These are phyloP conservation scores for Micromys minutus DNA, from an alignment of 2,113 vertebrate genomes.

Conservation along the genomic window DNA sequence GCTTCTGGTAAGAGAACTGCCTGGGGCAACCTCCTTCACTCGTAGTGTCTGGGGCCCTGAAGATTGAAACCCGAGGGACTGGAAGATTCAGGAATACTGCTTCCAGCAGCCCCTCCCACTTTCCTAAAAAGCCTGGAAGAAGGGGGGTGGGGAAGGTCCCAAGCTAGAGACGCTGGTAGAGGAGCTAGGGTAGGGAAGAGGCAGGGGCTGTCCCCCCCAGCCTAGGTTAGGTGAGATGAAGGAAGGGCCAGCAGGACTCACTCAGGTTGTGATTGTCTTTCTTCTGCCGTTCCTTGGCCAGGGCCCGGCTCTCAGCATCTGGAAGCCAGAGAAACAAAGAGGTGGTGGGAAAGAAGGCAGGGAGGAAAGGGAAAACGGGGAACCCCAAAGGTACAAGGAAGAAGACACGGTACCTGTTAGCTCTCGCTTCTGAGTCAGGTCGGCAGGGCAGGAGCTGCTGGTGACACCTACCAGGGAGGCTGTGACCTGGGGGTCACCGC, in stretches of 20 bases:
- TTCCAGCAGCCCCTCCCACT: neutral
- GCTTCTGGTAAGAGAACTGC: neutral
- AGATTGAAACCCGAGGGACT: neutral
- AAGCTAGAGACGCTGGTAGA: neutral
- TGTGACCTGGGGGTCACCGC: conserved; percentile 92
- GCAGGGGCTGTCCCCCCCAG: neutral
- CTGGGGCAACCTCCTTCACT: neutral
- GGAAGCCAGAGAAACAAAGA: conserved; percentile 70
- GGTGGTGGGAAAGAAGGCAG: neutral
- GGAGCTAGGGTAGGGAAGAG: neutral
- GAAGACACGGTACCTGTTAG: conserved; percentile 88
- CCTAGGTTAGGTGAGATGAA: neutral
- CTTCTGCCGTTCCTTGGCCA: conserved; percentile 98
- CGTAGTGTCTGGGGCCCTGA: neutral
- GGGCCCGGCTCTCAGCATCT: conserved; percentile 93
- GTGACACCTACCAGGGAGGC: conserved; percentile 93
- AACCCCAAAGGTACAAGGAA: accelerated
- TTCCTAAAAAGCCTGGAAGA: neutral
- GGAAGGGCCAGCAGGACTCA: conserved; percentile 81
- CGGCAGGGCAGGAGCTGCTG: conserved; percentile 97
- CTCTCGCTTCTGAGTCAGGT: conserved; percentile 96
- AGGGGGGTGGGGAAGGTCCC: neutral
- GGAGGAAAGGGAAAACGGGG: accelerated
- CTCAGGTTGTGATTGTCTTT: conserved; percentile 99
- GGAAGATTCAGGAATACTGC: neutral